Conservation (phyloP, 2,113 vertebrate species). For the Puntigrus tetrazona region DNA sequence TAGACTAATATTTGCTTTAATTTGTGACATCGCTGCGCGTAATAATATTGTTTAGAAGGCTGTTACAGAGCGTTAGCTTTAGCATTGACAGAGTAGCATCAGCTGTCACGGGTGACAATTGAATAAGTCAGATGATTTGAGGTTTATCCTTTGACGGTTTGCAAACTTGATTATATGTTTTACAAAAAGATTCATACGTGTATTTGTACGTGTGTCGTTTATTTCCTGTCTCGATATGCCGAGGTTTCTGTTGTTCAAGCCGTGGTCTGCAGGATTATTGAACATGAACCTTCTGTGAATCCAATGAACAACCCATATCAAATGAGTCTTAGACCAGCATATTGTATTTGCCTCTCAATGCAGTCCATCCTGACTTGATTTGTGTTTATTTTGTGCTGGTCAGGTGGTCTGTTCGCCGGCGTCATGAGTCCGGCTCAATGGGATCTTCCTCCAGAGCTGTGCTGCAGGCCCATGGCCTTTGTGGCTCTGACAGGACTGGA, state of each 20-base stretch:
- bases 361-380: background rate
- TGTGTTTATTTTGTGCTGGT: background rate
- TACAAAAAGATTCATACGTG: background rate
- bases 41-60: background rate
- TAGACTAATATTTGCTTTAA: background rate
- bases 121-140: background rate
- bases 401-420: background rate
- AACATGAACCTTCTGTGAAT: background rate
- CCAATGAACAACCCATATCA: background rate
- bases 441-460: constrained; percentile 96
- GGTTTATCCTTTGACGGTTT: background rate
- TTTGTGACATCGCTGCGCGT: background rate
- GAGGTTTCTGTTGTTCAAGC: background rate
- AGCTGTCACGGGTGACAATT: constrained; percentile 17
- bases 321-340: background rate
- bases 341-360: background rate
- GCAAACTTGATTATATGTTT: background rate
- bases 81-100: constrained; percentile 24
- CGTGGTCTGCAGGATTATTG: background rate
- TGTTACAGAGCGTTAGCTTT: constrained; percentile 27
- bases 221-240: background rate
- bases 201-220: background rate
- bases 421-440: constrained; percentile 85
- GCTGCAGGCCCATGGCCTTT: constrained; percentile 97
- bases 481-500: constrained; percentile 94